Percentiles rank a stretch among this genome's conserved stretches.
Evolutionary conservation across 2,888 invertebrate genomes (phyloP).

Genomic region (Leptopterna dolabrata): DNA sequence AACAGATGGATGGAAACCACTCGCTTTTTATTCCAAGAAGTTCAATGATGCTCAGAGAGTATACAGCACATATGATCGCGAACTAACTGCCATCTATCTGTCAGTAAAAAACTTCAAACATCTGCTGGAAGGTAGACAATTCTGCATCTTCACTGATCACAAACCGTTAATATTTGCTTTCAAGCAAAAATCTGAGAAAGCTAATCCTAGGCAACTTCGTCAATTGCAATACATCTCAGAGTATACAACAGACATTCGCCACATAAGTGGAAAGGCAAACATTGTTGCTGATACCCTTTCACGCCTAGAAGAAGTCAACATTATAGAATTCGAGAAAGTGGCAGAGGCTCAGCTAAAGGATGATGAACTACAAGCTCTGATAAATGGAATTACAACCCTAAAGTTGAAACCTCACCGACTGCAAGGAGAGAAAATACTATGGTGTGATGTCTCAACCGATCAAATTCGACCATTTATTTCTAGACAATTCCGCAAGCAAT

Average conservation of each 20-base stretch:
- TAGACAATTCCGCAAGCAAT: neutral
- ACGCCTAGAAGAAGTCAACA: conserved; percentile 46
- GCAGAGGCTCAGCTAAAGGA: too few relatives aligned
- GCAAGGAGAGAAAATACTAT: neutral
- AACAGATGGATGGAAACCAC: neutral
- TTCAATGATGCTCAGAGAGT: conserved; percentile 4
- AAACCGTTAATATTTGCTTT: conserved; percentile 45
- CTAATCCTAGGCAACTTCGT: conserved; percentile 65
- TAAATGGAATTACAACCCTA: neutral
- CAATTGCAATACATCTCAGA: conserved; percentile 65
- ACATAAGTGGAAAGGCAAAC: conserved; percentile 65
- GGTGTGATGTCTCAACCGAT: conserved; percentile 36
- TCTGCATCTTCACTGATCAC: conserved; percentile 38
- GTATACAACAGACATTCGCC: conserved; percentile 65
- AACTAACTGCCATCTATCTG: conserved; percentile 5
- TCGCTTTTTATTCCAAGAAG: conserved; percentile 42
- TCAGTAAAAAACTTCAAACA: conserved; percentile 34
- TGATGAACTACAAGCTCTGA: neutral
- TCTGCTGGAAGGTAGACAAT: too few relatives aligned
- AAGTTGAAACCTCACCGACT: neutral
- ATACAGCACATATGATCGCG: too few relatives aligned
- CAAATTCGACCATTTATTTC: conserved; percentile 17
- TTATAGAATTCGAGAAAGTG: neutral
- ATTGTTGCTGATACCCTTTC: conserved; percentile 65
- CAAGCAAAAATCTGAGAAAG: conserved; percentile 62